Evolutionary conservation across 2,797 vertebrate genomes (phyloP), one percentile per base, ranked within the genome.

Genomic region (Paguma larvata): DNA sequence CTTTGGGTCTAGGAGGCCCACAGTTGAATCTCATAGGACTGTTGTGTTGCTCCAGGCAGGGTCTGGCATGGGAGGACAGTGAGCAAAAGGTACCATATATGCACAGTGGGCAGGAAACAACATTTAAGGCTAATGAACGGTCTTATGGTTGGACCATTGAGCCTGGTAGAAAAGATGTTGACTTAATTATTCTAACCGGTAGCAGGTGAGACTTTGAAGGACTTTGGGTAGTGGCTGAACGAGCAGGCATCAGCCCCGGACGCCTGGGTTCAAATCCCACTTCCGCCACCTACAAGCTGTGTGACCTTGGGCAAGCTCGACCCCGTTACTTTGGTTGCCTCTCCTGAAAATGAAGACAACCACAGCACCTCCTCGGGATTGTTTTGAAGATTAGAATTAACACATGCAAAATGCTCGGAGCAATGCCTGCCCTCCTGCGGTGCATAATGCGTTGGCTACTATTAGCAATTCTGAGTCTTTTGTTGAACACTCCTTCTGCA

Each of bases 371-470:
- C 44, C 30, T 65, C 13, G 41, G 21, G 25, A 6, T 2, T 53
- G 13, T 12, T 78, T 16, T 41, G 34, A 63, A 38, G 38, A 68
- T 70, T 32, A 44, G 19, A 59, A 62, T 4, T 30, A 82, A 68
- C 11, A 18, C 5, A 27, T 9, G 21, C 23, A 0, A 34, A n/a
- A 23, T 19, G 16, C 46, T 34, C 19, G 2, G 32, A 78, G 21
- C 9, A 3, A 62, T 19, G 25, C 38, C 27, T 59, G 2, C 38
- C 56, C 12, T 46, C 53, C 46, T n/a, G 2, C 2, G 30, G 21
- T 1, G 23, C 27, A 10, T 13, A 44, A 30, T 1, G 6, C 1
- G 0, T 59, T 15, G 21, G 10, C 41, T 41, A 2, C n/a, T 13
- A 11, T n/a, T 21, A 65, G 16, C 27, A 75, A 82, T 19, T 62